Evolutionary conservation across 1,140 invertebrate species (phyloP).

Genomic region (Eriosoma lanigerum): DNA sequence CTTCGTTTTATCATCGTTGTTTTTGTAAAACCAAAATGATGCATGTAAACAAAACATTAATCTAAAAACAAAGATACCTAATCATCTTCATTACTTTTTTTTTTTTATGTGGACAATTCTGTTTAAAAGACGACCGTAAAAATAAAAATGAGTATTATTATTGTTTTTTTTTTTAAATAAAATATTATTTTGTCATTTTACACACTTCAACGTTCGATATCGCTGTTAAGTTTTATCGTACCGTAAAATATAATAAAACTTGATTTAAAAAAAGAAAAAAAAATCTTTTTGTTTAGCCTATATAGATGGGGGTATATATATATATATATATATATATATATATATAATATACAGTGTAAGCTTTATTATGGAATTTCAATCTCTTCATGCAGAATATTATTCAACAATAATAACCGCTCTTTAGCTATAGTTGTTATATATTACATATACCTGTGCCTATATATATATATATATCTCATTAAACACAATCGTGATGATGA

Average conservation of each 20-base stretch:
- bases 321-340: background rate
- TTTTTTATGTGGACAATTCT: slow-evolving; percentile 4
- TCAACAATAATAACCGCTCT: slow-evolving; percentile 16
- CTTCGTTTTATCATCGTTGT: slow-evolving; percentile 27
- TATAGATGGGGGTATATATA: background rate
- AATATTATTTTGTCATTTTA: background rate
- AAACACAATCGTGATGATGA: slow-evolving; percentile 44
- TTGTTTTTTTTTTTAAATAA: background rate
- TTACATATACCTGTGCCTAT: too few relatives aligned
- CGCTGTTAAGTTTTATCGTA: background rate
- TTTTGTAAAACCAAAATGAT: slow-evolving; percentile 35
- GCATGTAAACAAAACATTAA: slow-evolving; percentile 43
- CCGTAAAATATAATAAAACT: background rate
- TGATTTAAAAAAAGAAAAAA: slow-evolving; percentile 1
- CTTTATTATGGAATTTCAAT: slow-evolving; percentile 17
- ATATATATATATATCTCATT: slow-evolving; percentile 9
- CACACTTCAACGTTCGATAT: background rate
- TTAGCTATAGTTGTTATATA: background rate
- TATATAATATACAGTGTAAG: background rate
- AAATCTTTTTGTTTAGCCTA: background rate
- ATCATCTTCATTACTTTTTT: background rate
- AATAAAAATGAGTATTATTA: background rate
- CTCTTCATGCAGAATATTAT: slow-evolving; percentile 25
- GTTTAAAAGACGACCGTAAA: slow-evolving; percentile 14
- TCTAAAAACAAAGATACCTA: slow-evolving; percentile 3